Evolutionary conservation across 2,888 invertebrate genomes (phyloP).

Genomic region (Stictocephala bisonia): DNA sequence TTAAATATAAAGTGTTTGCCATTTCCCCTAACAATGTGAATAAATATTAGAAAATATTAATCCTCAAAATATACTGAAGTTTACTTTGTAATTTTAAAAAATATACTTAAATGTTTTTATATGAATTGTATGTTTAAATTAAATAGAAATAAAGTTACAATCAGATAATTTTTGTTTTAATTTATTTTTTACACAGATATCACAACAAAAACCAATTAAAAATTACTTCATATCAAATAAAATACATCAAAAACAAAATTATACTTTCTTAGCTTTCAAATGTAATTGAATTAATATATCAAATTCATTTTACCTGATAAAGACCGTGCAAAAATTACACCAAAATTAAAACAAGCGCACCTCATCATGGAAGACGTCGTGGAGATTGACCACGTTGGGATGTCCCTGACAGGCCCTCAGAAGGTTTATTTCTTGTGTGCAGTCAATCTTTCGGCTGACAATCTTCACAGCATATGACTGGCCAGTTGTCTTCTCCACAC

Average conservation of each 20-base stretch:
- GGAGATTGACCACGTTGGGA: constrained; percentile 84
- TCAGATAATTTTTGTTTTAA: too few species aligned
- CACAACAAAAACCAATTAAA: too few species aligned
- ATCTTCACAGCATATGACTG: constrained; percentile 92
- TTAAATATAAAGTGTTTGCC: too few species aligned
- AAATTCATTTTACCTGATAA: background rate
- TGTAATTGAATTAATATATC: background rate
- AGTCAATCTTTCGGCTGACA: constrained; percentile 74
- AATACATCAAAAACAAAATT: constrained; percentile 2
- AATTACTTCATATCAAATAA: too few species aligned
- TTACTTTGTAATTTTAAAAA: too few species aligned
- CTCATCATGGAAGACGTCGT: constrained; percentile 87
- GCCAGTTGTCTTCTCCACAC: constrained; percentile 78
- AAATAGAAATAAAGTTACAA: too few species aligned
- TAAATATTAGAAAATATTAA: too few species aligned
- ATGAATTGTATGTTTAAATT: too few species aligned
- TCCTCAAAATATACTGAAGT: too few species aligned
- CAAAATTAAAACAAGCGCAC: constrained; percentile 62
- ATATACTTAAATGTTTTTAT: too few species aligned
- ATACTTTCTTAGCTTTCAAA: background rate
- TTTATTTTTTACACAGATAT: too few species aligned
- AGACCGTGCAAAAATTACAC: constrained; percentile 1
- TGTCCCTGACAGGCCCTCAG: constrained; percentile 89
- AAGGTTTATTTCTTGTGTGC: constrained; percentile 79
- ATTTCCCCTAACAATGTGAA: too few species aligned